A percentile compares a stretch with the other conserved stretches of the same genome.
These are phyloP conservation scores for Sphyrna mokarran DNA, from an alignment of 2,113 vertebrate species.

Conservation along the genomic window DNA sequence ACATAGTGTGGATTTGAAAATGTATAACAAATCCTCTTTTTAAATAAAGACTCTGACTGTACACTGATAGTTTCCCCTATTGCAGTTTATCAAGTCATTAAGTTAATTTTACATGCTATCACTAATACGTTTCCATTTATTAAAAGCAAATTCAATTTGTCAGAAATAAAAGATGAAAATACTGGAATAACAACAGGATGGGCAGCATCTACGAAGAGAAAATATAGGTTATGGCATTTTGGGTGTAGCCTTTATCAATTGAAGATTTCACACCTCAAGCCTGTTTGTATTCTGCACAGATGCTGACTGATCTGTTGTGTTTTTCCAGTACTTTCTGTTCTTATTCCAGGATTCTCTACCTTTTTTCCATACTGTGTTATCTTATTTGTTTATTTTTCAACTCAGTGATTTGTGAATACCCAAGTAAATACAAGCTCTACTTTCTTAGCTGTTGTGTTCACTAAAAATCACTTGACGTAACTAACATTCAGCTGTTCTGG, in stretches of 20 bases:
- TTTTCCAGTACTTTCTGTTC: background rate
- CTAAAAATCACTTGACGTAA: background rate
- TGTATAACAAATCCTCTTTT: background rate
- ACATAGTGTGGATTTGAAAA: background rate
- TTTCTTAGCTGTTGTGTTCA: background rate
- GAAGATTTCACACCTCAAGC: background rate
- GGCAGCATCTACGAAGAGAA: background rate
- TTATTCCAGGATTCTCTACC: background rate
- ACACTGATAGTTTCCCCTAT: background rate
- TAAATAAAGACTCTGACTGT: background rate
- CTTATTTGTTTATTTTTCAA: background rate
- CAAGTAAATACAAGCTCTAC: background rate
- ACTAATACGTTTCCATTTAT: background rate
- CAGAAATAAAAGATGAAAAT: background rate
- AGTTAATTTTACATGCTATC: background rate
- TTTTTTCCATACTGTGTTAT: background rate
- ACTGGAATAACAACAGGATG: background rate
- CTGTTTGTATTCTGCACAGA: background rate
- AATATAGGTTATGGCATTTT: background rate
- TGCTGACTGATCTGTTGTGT: background rate
- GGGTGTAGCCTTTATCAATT: background rate
- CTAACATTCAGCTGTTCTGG: background rate
- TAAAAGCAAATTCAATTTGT: background rate
- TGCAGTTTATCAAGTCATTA: background rate
- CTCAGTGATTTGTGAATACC: background rate